Base-by-base conservation (phyloP, 2,888 invertebrate species). In the Rhingia rostrata region DNA sequence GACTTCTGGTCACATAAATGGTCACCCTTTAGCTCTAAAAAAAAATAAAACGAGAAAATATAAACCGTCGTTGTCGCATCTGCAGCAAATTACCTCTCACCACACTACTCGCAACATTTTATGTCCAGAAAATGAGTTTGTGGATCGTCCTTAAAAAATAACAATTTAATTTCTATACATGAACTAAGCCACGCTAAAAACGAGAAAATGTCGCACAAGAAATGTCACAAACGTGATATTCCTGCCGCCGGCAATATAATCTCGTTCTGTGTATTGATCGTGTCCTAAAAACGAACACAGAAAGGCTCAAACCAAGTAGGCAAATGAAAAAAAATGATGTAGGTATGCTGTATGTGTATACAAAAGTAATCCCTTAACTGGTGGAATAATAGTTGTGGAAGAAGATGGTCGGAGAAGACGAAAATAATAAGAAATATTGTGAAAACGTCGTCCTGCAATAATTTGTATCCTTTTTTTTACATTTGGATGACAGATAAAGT, bases 401-500 rank as follows among this genome's bases (percentile, higher is more conserved):
- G 6, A 49, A 49, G 47, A 22, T 2, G 22, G 22, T 32, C 1
- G 54, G 35, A 49, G 22, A 54, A 51, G 56, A 58, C n/a, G 45
- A 54, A 63, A 67, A 63, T 51, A 22, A 58, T 35, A 70, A 60
- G 80, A 78, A 64, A 61, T 80, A 84, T 80, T 80, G 75, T 70
- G 37, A 75, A 70, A 84, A 84, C 84, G 84, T 84, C 66, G 53
- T 47, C 51, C 53, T 32, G 84, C 80, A 80, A 79, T 84, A 73
- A 75, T 30, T 84, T 80, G 54, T 56, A 80, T 80, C 60, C 60
- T 37, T 74, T 78, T 78, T 49, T 78, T 63, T 73, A 61, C 75
- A 75, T 74, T 79, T 32, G 63, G 64, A 83, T 79, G 78, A 83
- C 64, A 79, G 84, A 84, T 84, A 70, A 80, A 84, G 70, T 72